Evolutionary conservation across 2,113 vertebrate species (phyloP), one percentile per base, ranked within the genome.

Genomic region (Falcunculus frontatus): DNA sequence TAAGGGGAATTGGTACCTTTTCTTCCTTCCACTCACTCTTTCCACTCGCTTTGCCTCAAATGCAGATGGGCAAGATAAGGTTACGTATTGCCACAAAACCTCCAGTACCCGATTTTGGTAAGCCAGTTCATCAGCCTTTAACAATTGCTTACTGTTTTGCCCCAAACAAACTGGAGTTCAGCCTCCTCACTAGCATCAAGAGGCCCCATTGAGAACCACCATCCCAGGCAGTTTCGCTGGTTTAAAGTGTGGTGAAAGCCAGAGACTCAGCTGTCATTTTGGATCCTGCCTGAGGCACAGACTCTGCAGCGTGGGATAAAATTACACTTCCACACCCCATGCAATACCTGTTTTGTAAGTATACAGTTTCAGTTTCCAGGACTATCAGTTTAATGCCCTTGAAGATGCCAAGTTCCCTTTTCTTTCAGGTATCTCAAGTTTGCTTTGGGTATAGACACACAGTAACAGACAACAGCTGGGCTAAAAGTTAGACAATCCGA

Each of bases 331-430:
- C 86, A 94, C 87, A 78, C 87, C 93, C 86, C 55, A 44, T 81
- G 70, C 76, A 78, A n/a, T 75, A 95, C 91, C 93, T 93, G 82
- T 95, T 97, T 29, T 59, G 87, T 87, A 86, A 85, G 92, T 90
- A 52, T 90, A 73, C 11, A 25, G 78, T 90, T 95, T 97, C 90
- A 93, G 64, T 69, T 95, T 90, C 87, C 84, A 93, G 69, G 75
- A 79, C 73, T 70, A 75, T 81, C 53, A 62, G 49, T 87, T 90
- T 78, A 86, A 70, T 27, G 39, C 19, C 55, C 44, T 89, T 92
- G 41, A 86, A 79, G 78, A 73, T 16, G 70, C 25, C 64, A 73
- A 81, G 75, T 70, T 76, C 80, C 56, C 46, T 84, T 69, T 82
- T 79, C 57, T 85, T 93, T 56, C 79, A 63, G 22, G 7, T 56